Evolutionary conservation across 1,140 invertebrate genomes (phyloP).

Genomic region (Anoplolepis gracilipes): DNA sequence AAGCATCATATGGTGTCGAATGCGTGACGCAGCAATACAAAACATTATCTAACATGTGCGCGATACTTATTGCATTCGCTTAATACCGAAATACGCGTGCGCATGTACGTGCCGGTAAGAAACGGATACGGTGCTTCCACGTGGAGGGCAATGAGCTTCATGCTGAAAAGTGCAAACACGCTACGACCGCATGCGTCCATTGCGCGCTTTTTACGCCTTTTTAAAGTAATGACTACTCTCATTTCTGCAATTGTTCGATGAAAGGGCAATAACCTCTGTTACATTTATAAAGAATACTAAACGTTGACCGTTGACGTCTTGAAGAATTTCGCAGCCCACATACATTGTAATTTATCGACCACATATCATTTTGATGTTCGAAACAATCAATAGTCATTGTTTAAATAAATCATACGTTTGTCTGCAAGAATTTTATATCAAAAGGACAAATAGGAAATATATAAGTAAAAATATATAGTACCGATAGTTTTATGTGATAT

Average conservation of each 20-base stretch:
- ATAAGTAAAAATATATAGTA: no score
- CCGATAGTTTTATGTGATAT: background rate
- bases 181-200: slow-evolving; percentile 68
- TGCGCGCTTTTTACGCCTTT: slow-evolving; percentile 60
- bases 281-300: slow-evolving; percentile 14
- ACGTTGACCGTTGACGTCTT: slow-evolving; percentile 22
- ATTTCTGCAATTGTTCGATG: slow-evolving; percentile 60
- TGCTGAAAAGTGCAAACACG: slow-evolving; percentile 68
- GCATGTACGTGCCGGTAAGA: slow-evolving; percentile 33
- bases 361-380: background rate
- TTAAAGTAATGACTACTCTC: slow-evolving; percentile 70
- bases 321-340: background rate
- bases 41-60: slow-evolving; percentile 58
- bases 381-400: slow-evolving; percentile 4
- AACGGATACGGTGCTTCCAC: slow-evolving; percentile 41
- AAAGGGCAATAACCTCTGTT: slow-evolving; percentile 69
- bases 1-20: slow-evolving; percentile 61
- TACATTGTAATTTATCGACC: slow-evolving; percentile 16
- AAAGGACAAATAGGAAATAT: background rate
- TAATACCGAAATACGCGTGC: slow-evolving; percentile 45
- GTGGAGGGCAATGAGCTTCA: slow-evolving; percentile 43
- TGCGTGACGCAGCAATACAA: slow-evolving; percentile 29
- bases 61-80: slow-evolving; percentile 64
- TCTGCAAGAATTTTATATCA: background rate
- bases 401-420: background rate